Conservation (phyloP, 2,113 vertebrate species). For the Nycticorax nycticorax region DNA sequence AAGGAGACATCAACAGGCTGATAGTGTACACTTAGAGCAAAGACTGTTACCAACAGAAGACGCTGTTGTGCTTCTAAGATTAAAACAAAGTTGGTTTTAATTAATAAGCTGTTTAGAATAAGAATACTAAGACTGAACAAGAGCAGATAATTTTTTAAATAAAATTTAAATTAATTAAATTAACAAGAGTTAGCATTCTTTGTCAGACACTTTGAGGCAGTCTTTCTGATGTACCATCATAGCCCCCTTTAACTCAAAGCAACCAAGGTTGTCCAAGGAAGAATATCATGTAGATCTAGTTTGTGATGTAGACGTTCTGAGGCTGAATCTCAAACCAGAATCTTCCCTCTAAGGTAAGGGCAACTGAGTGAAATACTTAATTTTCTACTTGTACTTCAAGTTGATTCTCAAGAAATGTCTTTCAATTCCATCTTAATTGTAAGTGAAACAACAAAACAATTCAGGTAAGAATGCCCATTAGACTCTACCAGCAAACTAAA, state of each 20-base stretch:
- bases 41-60: conserved; percentile 95
- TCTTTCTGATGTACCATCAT: neutral
- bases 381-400: neutral
- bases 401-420: neutral
- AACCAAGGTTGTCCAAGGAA: neutral
- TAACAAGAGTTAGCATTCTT: neutral
- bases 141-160: neutral
- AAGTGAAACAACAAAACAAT: neutral
- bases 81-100: neutral
- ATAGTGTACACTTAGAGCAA: conserved; percentile 94
- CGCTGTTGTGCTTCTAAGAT: conserved; percentile 93
- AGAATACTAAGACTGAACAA: neutral
- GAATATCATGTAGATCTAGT: neutral
- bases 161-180: neutral
- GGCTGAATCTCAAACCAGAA: neutral
- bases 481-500: neutral
- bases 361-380: neutral
- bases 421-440: neutral
- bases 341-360: neutral
- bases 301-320: neutral
- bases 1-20: conserved; percentile 96
- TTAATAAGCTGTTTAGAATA: neutral
- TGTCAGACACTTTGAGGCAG: neutral
- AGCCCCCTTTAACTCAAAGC: neutral
- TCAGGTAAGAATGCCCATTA: neutral